Conservation (phyloP, 2,797 vertebrate genomes). For the Pagetopsis macropterus region DNA sequence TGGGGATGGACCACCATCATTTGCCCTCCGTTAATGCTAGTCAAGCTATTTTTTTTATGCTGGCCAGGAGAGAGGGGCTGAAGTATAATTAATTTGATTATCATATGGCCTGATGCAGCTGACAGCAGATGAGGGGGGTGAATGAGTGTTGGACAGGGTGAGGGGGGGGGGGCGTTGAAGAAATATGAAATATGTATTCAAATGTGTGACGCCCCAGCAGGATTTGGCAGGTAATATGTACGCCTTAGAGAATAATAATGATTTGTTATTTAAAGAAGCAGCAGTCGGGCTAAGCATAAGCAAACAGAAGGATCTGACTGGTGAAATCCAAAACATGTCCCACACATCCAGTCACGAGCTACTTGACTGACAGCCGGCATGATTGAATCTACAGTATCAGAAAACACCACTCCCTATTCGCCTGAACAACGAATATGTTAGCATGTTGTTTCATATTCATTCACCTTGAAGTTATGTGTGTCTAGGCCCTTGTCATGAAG, state of each 20-base stretch:
- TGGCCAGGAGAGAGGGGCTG: constrained; percentile 78
- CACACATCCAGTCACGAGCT: constrained; percentile 56
- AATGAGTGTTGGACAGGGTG: constrained; percentile 52
- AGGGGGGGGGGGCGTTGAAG: constrained; percentile 46
- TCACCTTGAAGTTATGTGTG: constrained; percentile 81
- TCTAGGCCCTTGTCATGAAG: constrained; percentile 71
- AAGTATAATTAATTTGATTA: constrained; percentile 89
- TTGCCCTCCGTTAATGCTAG: constrained; percentile 85
- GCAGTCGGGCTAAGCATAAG: constrained; percentile 51
- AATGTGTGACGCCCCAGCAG: constrained; percentile 70
- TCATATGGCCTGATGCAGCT: constrained; percentile 85
- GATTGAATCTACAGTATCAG: constrained; percentile 83
- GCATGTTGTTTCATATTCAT: constrained; percentile 82
- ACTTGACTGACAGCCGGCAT: constrained; percentile 78
- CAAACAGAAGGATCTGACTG: constrained; percentile 53
- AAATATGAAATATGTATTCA: constrained; percentile 83
- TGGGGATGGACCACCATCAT: constrained; percentile 77
- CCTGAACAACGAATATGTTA: constrained; percentile 79
- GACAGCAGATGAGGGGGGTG: constrained; percentile 80
- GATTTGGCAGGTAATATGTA: constrained; percentile 81
- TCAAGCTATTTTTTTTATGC: constrained; percentile 82
- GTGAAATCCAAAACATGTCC: constrained; percentile 70
- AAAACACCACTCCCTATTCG: constrained; percentile 66
- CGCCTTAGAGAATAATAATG: constrained; percentile 75
- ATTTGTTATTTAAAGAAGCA: constrained; percentile 75